phyloP scores from a whole-genome alignment of 2,113 vertebrate genomes.

The Tilapia sparmanii region DNA sequence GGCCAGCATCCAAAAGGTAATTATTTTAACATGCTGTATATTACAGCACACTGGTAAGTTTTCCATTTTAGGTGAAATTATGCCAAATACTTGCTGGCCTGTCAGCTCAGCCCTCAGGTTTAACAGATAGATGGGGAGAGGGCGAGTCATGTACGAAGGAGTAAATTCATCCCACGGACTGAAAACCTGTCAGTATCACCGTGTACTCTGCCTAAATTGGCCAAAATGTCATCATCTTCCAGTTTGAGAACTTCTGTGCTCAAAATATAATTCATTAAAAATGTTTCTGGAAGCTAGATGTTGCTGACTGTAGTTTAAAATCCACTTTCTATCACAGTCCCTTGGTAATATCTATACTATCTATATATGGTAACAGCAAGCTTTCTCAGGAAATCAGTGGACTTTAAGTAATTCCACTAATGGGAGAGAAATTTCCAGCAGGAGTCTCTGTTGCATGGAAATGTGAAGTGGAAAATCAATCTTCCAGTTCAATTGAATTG shows the following conservation, averaged over 20 bases:
- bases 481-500: background rate
- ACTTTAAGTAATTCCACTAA: background rate
- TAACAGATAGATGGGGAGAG: background rate
- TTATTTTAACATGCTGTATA: background rate
- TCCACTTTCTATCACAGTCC: background rate
- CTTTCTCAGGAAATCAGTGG: background rate
- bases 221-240: background rate
- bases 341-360: background rate
- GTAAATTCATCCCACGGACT: background rate
- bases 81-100: background rate
- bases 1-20: background rate
- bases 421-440: background rate
- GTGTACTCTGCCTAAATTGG: conserved; percentile 19
- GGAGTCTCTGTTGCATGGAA: background rate
- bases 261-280: background rate
- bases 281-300: background rate
- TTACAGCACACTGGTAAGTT: background rate
- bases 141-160: background rate
- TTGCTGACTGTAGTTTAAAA: background rate
- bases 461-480: conserved; percentile 15
- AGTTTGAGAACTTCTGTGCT: background rate
- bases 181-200: conserved; percentile 15
- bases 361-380: background rate
- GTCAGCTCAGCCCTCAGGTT: background rate
- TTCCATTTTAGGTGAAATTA: background rate